Evolutionary conservation across 2,888 invertebrate species (phyloP), one percentile per base, ranked within the genome.

Genomic region (Napeogenes sylphis): DNA sequence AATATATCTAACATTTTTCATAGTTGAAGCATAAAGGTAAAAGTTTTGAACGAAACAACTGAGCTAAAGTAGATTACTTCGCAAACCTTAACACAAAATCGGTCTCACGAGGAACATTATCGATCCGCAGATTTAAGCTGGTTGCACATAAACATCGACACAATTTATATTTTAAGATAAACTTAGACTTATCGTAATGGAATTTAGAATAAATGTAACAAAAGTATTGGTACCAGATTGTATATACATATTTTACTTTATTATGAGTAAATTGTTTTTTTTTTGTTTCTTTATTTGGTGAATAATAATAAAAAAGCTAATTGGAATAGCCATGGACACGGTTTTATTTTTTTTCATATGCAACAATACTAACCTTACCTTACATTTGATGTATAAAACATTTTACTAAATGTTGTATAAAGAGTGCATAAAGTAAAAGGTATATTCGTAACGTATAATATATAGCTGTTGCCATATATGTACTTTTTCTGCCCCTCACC

Each of bases 41-140:
- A 47, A 47, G 47, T 47, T 47, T 47, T 47, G n/a, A 47, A n/a
- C 47, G 47, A 47, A 47, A 47, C 47, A 47, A 47, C 14, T 47
- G n/a, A 47, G 47, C 47, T 47, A n/a, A 47, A 47, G 47, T 47
- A 47, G 47, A 47, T 47, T 47, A 47, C 47, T 47, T 47, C 47
- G 47, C 47, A 47, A 47, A 47, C 47, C 47, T 47, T 47, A 47
- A 47, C 47, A 47, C 47, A n/a, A 46, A 46, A 46, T 46, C 46
- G 46, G 46, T 10, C 46, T 46, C 46, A 5, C n/a, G 46, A 46
- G 46, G 3, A 46, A 46, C 46, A 46, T 46, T 46, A 46, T n/a
- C 46, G 46, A 46, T 46, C 46, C n/a, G 14, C 46, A 46, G 46
- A 46, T 46, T 5, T 14, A 14, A 35, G 35, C 35, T 35, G 14